Evolutionary conservation across 2,113 vertebrate genomes (phyloP).

Genomic region (Gallinago undulata): DNA sequence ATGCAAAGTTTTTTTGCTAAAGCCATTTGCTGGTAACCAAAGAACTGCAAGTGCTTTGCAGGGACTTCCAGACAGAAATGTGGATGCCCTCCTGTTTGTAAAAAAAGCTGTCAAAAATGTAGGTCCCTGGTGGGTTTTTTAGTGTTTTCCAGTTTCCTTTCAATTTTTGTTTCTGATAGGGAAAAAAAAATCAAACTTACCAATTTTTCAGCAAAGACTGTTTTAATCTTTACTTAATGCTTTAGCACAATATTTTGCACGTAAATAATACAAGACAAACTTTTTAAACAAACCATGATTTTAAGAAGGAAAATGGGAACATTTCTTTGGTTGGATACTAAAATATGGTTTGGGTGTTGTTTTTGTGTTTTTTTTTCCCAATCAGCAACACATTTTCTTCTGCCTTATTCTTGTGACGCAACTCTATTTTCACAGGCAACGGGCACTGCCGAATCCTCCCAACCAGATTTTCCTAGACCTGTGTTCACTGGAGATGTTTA

Average conservation of each 20-base stretch:
- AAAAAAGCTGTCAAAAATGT: not conserved
- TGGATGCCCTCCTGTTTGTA: not conserved
- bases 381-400: not conserved
- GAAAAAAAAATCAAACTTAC: not conserved
- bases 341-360: rapidly evolving
- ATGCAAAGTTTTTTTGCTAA: not conserved
- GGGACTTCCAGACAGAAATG: not conserved
- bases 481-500: not conserved
- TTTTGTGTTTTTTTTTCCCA: not conserved
- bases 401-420: not conserved
- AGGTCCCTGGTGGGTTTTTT: not conserved
- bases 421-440: not conserved
- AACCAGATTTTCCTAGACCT: not conserved
- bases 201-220: not conserved
- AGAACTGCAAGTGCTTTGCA: not conserved
- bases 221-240: not conserved
- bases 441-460: not conserved
- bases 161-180: not conserved
- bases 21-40: not conserved
- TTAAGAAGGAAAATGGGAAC: not conserved
- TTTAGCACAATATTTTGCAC: not conserved
- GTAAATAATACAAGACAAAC: not conserved
- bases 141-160: not conserved
- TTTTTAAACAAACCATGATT: not conserved
- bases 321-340: not conserved